phyloP scores from a whole-genome alignment of 1,140 invertebrate genomes.

The Homalodisca vitripennis region DNA sequence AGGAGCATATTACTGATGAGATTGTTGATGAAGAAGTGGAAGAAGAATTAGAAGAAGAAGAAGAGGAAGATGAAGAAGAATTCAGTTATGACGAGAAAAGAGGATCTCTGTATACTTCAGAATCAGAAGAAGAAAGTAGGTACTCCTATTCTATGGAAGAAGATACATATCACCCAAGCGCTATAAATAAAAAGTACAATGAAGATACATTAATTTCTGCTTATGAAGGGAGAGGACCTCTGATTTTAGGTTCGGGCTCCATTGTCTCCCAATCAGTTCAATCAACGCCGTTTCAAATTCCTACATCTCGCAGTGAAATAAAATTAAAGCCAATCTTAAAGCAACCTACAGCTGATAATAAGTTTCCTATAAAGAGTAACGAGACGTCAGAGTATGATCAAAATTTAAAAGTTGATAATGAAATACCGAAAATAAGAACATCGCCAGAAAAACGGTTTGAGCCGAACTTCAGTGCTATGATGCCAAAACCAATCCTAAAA shows the following conservation, averaged over 20 bases:
- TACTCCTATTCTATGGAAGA: slow-evolving; percentile 36
- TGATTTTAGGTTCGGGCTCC: neutral
- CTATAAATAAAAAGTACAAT: slow-evolving; percentile 15
- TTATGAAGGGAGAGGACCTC: slow-evolving; percentile 31
- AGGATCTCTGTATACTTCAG: slow-evolving; percentile 33
- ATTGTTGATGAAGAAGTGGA: slow-evolving; percentile 47
- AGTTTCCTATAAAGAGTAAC: neutral
- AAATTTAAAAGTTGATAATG: neutral
- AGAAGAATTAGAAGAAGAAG: slow-evolving; percentile 44
- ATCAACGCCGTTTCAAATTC: neutral
- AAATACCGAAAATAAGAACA: neutral
- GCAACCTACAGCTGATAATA: neutral
- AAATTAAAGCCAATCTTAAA: slow-evolving; percentile 19
- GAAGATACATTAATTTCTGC: slow-evolving; percentile 18
- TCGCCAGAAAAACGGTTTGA: slow-evolving; percentile 19
- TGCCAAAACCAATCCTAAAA: slow-evolving; percentile 40
- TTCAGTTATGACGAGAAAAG: slow-evolving; percentile 31
- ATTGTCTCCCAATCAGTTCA: neutral
- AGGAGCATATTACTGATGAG: slow-evolving; percentile 50
- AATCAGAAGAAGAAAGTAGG: slow-evolving; percentile 29
- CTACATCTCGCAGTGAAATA: neutral
- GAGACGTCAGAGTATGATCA: neutral
- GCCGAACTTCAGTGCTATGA: slow-evolving; percentile 24
- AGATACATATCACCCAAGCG: slow-evolving; percentile 39
- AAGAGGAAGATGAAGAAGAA: slow-evolving; percentile 34